Evolutionary conservation across 2,113 vertebrate species (phyloP), one percentile per base, ranked within the genome.

Genomic region (Orycteropus afer): DNA sequence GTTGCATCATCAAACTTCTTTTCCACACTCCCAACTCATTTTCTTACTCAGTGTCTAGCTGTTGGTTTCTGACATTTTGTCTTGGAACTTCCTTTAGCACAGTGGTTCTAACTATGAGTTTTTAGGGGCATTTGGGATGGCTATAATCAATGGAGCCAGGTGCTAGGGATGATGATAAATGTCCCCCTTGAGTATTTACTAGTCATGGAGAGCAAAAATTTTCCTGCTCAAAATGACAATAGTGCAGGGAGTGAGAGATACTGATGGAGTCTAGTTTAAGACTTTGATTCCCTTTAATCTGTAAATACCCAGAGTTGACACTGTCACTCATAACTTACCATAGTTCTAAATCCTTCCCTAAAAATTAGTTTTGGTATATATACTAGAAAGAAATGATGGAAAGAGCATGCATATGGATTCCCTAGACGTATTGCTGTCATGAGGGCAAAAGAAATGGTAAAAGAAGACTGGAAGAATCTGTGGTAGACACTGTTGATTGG

Each of bases 61-160:
- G 34, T 67, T 83, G 49, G 34, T 79, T 96, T 93, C 65, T 87
- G 53, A 86, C 32, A 84, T 80, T 92, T 57, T 2, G 81, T 13
- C 59, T 34, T 3, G 2, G 27, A 80, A 42, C n/a, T 69, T 90
- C 29, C 7, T 83, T 80, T 29, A 47, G 47, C 27, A 92, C 34
- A 14, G 17, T 94, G 69, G 15, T 74, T 88, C 76, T 76, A 55
- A 42, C 34, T 32, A 17, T 13, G 29, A 67, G 3, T 77, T 80
- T 55, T 89, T 37, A 77, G 22, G 37, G 51, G 42, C 12, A 49
- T 74, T 94, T 87, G 27, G 47, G 55, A 81, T 78, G 42, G 32
- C 3, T 49, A 22, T 15, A 40, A 22, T 59, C 45, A 51, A 0
- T 14, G 29, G 42, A 20, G n/a, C 45, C 37, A 76, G 27, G 25